phyloP scores from a whole-genome alignment of 2,113 vertebrate genomes.

The Campylorhamphus procurvoides region DNA sequence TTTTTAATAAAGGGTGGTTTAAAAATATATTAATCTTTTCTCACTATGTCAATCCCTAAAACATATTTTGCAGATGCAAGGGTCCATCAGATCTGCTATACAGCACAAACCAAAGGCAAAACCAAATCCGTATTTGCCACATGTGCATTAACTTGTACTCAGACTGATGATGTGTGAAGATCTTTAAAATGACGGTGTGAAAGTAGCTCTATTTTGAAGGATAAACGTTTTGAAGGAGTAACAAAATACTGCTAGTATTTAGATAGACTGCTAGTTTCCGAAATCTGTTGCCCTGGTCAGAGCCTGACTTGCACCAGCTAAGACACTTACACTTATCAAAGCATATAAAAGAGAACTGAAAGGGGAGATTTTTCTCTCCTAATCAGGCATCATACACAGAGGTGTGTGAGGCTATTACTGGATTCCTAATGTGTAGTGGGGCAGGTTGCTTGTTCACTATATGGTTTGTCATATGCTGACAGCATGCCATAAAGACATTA shows the following conservation, averaged over 20 bases:
- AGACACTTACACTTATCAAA: neutral
- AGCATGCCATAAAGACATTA: fast-evolving
- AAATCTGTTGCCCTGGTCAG: neutral
- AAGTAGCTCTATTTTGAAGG: neutral
- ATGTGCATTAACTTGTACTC: neutral
- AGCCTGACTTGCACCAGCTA: neutral
- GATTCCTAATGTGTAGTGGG: neutral
- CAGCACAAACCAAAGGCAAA: neutral
- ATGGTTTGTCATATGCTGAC: neutral
- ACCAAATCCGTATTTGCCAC: neutral
- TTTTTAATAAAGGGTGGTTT: constrained; percentile 41
- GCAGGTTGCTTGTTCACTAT: neutral
- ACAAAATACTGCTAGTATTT: neutral
- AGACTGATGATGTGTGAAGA: neutral
- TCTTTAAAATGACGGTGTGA: neutral
- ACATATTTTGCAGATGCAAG: neutral
- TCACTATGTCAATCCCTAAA: neutral
- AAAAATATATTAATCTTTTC: neutral
- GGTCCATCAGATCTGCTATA: neutral
- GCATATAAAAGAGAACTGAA: neutral
- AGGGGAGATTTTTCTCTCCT: neutral
- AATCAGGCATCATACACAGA: neutral
- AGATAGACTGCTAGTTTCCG: neutral
- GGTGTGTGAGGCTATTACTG: neutral
- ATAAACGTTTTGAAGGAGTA: neutral